phyloP scores from a whole-genome alignment of 2,888 invertebrate genomes.

The Latrodectus elegans region DNA sequence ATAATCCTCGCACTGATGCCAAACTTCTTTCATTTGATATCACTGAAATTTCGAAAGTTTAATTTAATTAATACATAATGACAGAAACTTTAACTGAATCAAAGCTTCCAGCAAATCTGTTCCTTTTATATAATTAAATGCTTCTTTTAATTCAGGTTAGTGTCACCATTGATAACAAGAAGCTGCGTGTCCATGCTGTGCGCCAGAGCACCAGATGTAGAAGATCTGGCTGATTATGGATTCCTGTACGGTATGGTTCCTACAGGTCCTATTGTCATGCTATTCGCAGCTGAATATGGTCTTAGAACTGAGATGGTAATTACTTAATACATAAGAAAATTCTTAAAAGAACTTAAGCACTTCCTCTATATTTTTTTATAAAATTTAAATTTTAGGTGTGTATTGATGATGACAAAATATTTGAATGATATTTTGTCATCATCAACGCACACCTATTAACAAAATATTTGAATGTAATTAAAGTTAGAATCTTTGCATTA shows the following conservation, averaged over 20 bases:
- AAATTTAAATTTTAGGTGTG: too few relatives aligned
- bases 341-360: too few relatives aligned
- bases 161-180: slow-evolving; percentile 88
- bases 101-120: not conserved
- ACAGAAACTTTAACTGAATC: not conserved
- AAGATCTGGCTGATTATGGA: slow-evolving; percentile 91
- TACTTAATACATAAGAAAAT: not conserved
- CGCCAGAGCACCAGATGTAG: slow-evolving; percentile 79
- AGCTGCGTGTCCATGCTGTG: slow-evolving; percentile 84
- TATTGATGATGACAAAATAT: too few relatives aligned
- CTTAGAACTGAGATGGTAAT: slow-evolving; percentile 80
- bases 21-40: too few relatives aligned
- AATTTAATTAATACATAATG: too few relatives aligned
- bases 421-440: too few relatives aligned
- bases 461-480: too few relatives aligned
- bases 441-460: too few relatives aligned
- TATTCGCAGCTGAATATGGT: slow-evolving; percentile 91
- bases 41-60: too few relatives aligned
- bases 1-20: too few relatives aligned
- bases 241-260: slow-evolving; percentile 97
- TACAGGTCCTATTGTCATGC: slow-evolving; percentile 94
- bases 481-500: too few relatives aligned
- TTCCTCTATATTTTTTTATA: too few relatives aligned
- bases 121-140: not conserved
- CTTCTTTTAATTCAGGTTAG: slow-evolving; percentile 75